Evolutionary conservation across 2,888 invertebrate genomes (phyloP), one percentile per base, ranked within the genome.

Genomic region (Corbicula japonica): DNA sequence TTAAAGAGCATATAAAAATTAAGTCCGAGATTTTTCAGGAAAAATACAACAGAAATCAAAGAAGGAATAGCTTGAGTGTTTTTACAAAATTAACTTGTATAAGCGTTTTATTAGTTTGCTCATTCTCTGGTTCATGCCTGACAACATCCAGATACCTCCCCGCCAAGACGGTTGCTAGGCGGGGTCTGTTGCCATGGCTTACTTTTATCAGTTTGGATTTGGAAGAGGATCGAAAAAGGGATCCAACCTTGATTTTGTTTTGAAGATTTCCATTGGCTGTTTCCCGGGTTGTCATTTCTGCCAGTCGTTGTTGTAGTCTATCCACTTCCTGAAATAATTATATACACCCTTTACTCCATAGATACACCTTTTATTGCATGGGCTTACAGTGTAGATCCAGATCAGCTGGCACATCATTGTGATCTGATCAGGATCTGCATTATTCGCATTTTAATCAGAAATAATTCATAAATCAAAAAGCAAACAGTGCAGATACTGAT

Each of bases 191-290:
- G 63, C 62, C 50, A 34, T 52, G 66, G 72, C 83, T 83, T 83
- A 83, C 83, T 83, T 80, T 83, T 58, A 83, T 80, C 66, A 73
- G 50, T 83, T 79, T 83, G 30, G 79, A 76, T 77, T 77, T 76
- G 41, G 83, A 83, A 52, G 79, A 63, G 72, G 80, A 79, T 34
- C 84, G 79, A 75, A 81, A 81, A 74, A 79, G 58, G 46, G 79
- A 61, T 76, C 84, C 86, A 81, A 92, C 91, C 88, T 91, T 89
- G 65, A 91, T 71, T 81, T 88, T 88, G 32, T 80, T 82, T 75
- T 90, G 90, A 46, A 90, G 68, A 35, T 80, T 69, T 50, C 87
- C 79, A 62, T 80, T 88, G 41, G 84, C 85, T 34, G 81, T 83
- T 63, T 90, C 89, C 74, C 85, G 86, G 10, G 78, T 83, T 21